Base-by-base conservation (phyloP, 2,113 vertebrate genomes). In the Sinocyclocheilus rhinocerous region DNA sequence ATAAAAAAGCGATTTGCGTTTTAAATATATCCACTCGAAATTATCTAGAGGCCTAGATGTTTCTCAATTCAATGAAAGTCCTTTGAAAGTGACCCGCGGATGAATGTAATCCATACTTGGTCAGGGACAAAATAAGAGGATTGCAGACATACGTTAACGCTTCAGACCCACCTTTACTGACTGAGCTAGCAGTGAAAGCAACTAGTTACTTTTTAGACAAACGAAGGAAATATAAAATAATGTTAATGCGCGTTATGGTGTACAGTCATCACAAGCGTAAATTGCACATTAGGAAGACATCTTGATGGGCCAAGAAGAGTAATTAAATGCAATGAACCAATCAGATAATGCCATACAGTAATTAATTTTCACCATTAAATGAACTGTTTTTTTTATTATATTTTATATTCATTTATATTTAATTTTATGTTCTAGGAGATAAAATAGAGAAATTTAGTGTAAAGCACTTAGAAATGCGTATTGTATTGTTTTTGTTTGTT, bases 91-190 rank as follows among this genome's bases (percentile, higher is more conserved):
- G 93, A 95, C 95, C 93, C 12, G 87, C 73, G 85, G 90, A 88
- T 91, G 87, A 93, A 83, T 84, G 90, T 96, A 96, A 96, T 96
- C 95, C 94, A 93, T 90, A 93, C 92, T 91, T 90, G 90, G 90
- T 89, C 89, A 93, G 91, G 91, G 88, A 87, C 87, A 87, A 87
- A 92, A 84, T 96, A 96, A 96, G 94, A 95, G 95, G 95, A 96
- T 96, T 96, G 94, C 80, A 90, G 84, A 84, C 84, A 88, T 91
- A 90, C 90, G 88, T 89, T 85, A 69, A 85, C 76, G 79, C 86
- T 83, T 83, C 72, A 84, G 86, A 88, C 67, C 57, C 82, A 90
- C 78, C 65, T 65, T 92, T 88, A 86, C 86, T 69, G 22, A 77
- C 18, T 11, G 55, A 76, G 45, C 33, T 70, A 42, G 50, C 4